These are phyloP conservation scores for Nematopogon swammerdamellus DNA, from an alignment of 2,888 invertebrate genomes.

Conservation along the genomic window DNA sequence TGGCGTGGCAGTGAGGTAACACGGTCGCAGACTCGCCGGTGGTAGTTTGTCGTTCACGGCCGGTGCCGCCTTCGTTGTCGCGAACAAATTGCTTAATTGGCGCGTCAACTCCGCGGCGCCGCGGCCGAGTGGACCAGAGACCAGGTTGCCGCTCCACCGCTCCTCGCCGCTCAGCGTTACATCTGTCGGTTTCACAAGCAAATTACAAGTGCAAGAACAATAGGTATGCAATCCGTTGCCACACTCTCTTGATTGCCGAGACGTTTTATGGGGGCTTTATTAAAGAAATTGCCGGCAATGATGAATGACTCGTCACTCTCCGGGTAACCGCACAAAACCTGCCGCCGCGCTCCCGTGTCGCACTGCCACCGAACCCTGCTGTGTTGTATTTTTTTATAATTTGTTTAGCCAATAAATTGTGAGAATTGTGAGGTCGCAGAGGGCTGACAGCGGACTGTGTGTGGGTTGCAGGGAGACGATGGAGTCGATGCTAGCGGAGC, in stretches of 20 bases:
- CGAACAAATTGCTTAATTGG: not conserved
- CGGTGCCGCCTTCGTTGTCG: too few relatives aligned
- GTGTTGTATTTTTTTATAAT: too few relatives aligned
- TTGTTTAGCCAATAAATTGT: too few relatives aligned
- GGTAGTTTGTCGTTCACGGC: not conserved
- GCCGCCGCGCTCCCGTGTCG: not conserved
- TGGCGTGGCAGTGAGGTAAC: too few relatives aligned
- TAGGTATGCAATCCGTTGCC: not conserved
- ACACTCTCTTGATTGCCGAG: not conserved
- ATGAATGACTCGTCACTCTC: too few relatives aligned
- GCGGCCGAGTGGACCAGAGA: not conserved
- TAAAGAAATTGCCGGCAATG: not conserved
- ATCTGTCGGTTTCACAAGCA: not conserved
- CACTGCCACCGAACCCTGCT: not conserved
- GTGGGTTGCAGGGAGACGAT: slow-evolving; percentile 75
- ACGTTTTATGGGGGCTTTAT: not conserved
- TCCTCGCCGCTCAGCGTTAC: not conserved
- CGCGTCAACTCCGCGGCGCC: not conserved
- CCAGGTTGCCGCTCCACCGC: not conserved
- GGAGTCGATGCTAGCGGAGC: slow-evolving; percentile 85
- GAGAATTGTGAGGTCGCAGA: too few relatives aligned
- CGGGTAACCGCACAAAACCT: too few relatives aligned
- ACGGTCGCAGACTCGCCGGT: not conserved
- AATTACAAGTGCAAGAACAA: not conserved
- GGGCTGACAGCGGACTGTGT: too few relatives aligned